Conservation (phyloP, 2,797 vertebrate species). For the Pseudomugil tenellus region DNA sequence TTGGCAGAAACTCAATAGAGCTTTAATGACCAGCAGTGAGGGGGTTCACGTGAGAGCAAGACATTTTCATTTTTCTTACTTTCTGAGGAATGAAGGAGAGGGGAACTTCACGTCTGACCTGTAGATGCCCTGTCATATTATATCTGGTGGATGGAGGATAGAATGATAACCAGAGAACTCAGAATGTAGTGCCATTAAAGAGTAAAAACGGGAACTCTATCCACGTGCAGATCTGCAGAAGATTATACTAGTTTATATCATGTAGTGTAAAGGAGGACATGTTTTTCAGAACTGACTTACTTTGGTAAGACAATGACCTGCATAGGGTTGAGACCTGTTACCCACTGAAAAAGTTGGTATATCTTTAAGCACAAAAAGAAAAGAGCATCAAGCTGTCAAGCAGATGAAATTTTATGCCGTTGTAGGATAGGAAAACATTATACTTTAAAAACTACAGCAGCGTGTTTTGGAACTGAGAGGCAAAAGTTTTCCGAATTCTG, state of each 20-base stretch:
- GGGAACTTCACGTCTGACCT: constrained; percentile 51
- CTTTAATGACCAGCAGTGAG: constrained; percentile 79
- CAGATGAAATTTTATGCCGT: not conserved
- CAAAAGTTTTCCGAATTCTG: not conserved
- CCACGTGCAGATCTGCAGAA: not conserved
- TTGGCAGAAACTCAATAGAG: constrained; percentile 83
- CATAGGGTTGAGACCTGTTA: no score
- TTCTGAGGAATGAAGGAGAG: constrained; percentile 64
- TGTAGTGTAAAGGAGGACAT: no score
- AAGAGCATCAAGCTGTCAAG: not conserved
- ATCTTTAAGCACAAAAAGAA: no score
- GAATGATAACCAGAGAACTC: constrained; percentile 25
- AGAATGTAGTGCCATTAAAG: constrained; percentile 14
- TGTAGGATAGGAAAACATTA: not conserved
- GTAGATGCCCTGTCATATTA: constrained; percentile 46
- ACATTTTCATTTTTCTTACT: constrained; percentile 71
- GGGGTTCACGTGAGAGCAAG: constrained; percentile 67
- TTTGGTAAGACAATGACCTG: no score
- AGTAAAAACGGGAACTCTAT: not conserved
- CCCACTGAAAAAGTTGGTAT: not conserved
- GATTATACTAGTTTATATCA: not conserved
- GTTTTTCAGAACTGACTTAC: no score
- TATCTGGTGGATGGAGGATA: constrained; percentile 21
- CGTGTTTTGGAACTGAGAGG: no score
- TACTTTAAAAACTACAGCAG: not conserved